Base-by-base conservation (phyloP, 2,797 vertebrate species). In the Melanitta fusca region DNA sequence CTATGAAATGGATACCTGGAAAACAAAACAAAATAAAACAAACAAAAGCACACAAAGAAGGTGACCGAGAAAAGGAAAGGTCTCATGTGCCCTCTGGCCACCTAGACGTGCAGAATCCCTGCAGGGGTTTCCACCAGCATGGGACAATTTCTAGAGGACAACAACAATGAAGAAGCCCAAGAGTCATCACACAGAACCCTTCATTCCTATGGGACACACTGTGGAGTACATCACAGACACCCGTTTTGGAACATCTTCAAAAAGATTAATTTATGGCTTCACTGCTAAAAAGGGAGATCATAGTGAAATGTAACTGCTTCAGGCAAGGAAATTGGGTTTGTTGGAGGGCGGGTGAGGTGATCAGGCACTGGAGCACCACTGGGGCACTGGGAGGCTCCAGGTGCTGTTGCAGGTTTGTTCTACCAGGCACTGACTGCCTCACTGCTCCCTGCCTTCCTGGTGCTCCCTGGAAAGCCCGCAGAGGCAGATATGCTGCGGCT, bases 371-470 rank as follows among this genome's bases (percentile, higher is more conserved):
- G 30, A 36, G 7, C 36, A 61, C 13, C 32, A 34, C 66, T 7
- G 27, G 7, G 22, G 30, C 57, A 73, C 68, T 75, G n/a, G 22
- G 30, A 80, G 34, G 36, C 18, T 74, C 75, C 51, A 11, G 28
- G 17, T 10, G 24, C 54, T 22, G 62, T 69, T 45, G 51, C 36
- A 32, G 10, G 6, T 73, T 70, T 62, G 12, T 30, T 68, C 70
- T 78, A 3, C 25, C 6, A 71, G 45, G 30, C 12, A 47, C 4
- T 7, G 13, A 49, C 47, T 49, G 21, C 3, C 12, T n/a, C 47
- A 11, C 8, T 47, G 5, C 15, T 78, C 30, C 17, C 47, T 60
- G 34, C 15, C 41, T 22, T 12, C 0, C 0, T 10, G 15, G 22
- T 43, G 28, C 30, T 77, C 13, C 58, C 58, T 30, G 16, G 56